A percentile compares a stretch with the other conserved stretches of the same genome.
Evolutionary conservation across 2,888 invertebrate genomes (phyloP).

Genomic region (Tipula confusa): DNA sequence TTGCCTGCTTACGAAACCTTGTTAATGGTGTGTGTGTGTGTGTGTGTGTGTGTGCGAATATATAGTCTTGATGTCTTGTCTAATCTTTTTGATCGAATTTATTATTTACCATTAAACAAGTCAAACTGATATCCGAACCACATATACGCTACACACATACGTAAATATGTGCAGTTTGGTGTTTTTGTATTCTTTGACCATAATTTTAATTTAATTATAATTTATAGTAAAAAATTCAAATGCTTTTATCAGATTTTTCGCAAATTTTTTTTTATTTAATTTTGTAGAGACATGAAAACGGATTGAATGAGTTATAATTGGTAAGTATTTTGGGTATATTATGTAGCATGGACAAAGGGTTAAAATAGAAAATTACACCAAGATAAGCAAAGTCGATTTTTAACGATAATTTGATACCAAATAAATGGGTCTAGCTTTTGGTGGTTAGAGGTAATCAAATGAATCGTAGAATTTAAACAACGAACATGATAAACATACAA

Average conservation of each 20-base stretch:
- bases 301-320: not conserved
- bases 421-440: not conserved
- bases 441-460: no score
- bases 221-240: not conserved
- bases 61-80: not conserved
- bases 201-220: constrained; percentile 12
- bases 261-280: not conserved
- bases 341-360: not conserved
- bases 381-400: not conserved
- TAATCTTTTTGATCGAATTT: not conserved
- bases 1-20: not conserved
- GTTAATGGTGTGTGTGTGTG: not conserved
- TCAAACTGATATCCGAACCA: not conserved
- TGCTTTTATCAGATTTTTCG: not conserved
- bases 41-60: not conserved
- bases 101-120: not conserved
- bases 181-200: not conserved
- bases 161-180: not conserved
- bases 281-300: not conserved
- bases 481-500: no score
- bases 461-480: no score
- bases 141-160: not conserved
- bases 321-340: not conserved
- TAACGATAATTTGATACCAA: not conserved
- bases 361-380: not conserved